These are phyloP conservation scores for Macrobrachium nipponense DNA, from an alignment of 1,140 invertebrate species.

Conservation along the genomic window DNA sequence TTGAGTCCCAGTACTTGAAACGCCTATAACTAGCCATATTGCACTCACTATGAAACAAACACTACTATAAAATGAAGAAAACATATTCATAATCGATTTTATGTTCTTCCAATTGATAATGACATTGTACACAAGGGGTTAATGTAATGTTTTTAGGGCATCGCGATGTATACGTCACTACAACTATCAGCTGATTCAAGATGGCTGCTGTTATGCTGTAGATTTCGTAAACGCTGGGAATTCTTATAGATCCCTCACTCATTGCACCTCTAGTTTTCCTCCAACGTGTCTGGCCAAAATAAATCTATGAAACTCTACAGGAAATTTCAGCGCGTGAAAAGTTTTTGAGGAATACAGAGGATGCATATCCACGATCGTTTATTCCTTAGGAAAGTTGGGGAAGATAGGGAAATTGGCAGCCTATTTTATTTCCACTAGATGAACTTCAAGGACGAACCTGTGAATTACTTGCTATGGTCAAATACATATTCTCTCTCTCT, in stretches of 20 bases:
- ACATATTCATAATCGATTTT: constrained; percentile 41
- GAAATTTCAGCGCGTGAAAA: no score
- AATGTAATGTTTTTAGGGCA: constrained; percentile 31
- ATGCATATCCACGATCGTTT: no score
- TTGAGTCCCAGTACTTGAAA: constrained; percentile 6
- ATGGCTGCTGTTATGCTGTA: constrained; percentile 17
- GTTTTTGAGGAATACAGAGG: no score
- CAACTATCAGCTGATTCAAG: constrained; percentile 51
- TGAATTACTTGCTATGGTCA: background rate
- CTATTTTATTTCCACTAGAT: no score
- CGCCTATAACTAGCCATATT: constrained; percentile 36
- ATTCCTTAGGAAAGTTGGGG: no score
- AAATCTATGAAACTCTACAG: no score
- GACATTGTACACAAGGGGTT: constrained; percentile 38
- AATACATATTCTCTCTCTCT: background rate
- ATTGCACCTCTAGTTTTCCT: background rate
- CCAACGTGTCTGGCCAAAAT: background rate
- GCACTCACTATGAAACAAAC: constrained; percentile 28
- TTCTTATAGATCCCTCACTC: background rate
- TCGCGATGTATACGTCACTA: constrained; percentile 38
- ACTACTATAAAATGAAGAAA: constrained; percentile 33
- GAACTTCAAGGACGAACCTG: no score
- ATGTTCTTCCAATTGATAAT: constrained; percentile 33
- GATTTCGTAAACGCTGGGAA: background rate
- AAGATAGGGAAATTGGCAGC: no score